Evolutionary conservation across 2,797 vertebrate genomes (phyloP).

Genomic region (Apogon talboti): DNA sequence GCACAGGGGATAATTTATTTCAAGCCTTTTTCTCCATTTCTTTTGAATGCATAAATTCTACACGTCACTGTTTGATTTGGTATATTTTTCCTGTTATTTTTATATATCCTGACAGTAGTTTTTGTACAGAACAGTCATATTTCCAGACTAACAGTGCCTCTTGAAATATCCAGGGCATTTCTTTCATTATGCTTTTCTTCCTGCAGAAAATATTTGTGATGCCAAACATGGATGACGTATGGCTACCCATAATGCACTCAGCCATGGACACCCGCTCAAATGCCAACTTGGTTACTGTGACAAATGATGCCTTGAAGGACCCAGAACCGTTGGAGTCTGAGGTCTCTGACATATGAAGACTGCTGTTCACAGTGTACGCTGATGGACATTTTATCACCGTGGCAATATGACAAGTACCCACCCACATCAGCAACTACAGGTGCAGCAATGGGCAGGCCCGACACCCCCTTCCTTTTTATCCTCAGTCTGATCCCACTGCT

Average conservation of each 20-base stretch:
- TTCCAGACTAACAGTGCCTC: background rate
- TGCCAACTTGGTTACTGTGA: constrained; percentile 76
- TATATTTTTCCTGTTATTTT: background rate
- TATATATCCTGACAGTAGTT: background rate
- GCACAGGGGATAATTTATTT: background rate
- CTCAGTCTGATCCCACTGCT: constrained; percentile 26
- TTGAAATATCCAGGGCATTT: background rate
- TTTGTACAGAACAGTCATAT: background rate
- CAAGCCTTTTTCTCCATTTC: background rate
- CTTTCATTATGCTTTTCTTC: constrained; percentile 26
- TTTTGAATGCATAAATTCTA: constrained; percentile 10
- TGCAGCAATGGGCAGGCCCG: constrained; percentile 14
- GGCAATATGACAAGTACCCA: constrained; percentile 43
- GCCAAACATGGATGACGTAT: constrained; percentile 99
- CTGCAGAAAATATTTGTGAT: constrained; percentile 99
- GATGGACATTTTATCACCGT: constrained; percentile 35
- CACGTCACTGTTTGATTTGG: constrained; percentile 1
- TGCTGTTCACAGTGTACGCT: constrained; percentile 31
- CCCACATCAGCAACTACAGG: constrained; percentile 19
- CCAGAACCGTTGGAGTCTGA: constrained; percentile 71
- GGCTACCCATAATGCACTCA: constrained; percentile 98
- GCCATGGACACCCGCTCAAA: constrained; percentile 95
- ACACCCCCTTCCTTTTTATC: constrained; percentile 32
- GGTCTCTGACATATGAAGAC: constrained; percentile 83
- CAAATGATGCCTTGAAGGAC: constrained; percentile 85